These are phyloP conservation scores for Synergus umbraculus DNA, from an alignment of 2,888 invertebrate genomes.

Conservation along the genomic window DNA sequence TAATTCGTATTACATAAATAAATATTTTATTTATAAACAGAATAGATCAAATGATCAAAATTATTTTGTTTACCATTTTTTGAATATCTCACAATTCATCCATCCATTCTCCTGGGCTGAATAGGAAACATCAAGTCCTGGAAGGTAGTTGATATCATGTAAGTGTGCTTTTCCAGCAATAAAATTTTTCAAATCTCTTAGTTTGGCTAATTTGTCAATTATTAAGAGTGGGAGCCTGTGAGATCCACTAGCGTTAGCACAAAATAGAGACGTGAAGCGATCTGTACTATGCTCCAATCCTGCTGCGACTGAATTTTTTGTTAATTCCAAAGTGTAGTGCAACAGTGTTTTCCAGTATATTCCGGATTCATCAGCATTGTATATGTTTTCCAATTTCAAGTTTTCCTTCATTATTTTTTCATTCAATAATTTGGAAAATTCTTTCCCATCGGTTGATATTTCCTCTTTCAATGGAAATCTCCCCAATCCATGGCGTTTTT, in stretches of 20 bases:
- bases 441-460: slow-evolving; percentile 7
- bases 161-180: slow-evolving; percentile 2
- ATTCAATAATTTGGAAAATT: not conserved
- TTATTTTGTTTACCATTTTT: slow-evolving; percentile 6
- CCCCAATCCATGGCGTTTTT: slow-evolving; percentile 22
- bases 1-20: not conserved
- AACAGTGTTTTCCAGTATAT: slow-evolving; percentile 8
- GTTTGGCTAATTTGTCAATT: slow-evolving; percentile 4
- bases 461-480: slow-evolving; percentile 12
- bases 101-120: slow-evolving; percentile 8
- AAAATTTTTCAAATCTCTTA: not conserved
- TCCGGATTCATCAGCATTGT: slow-evolving; percentile 42
- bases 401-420: not conserved
- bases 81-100: slow-evolving; percentile 39
- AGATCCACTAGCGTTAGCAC: slow-evolving; percentile 13
- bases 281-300: not conserved
- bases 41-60: not conserved
- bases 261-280: slow-evolving; percentile 20
- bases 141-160: not conserved
- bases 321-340: not conserved
- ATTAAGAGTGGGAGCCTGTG: slow-evolving; percentile 1
- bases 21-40: too few species aligned
- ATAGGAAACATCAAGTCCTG: slow-evolving; percentile 21
- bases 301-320: not conserved
- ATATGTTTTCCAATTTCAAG: slow-evolving; percentile 19